Conservation (phyloP, 1,140 invertebrate species). For the Ooceraea biroi region DNA sequence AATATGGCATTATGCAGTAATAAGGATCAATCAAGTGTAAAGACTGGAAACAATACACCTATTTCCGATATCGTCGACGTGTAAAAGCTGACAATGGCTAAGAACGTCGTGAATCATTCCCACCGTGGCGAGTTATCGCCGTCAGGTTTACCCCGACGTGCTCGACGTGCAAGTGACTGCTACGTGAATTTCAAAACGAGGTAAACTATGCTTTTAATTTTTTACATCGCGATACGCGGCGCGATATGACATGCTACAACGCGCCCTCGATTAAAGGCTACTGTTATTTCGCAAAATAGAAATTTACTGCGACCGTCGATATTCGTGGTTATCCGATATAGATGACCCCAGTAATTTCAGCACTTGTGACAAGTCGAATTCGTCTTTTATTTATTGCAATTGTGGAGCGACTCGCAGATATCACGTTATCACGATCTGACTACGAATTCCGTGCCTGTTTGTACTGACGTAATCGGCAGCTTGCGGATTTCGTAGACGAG, state of each 20-base stretch:
- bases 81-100: constrained; percentile 6
- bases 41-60: neutral
- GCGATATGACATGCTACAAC: no score
- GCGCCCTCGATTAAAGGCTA: no score
- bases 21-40: constrained; percentile 3
- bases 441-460: neutral
- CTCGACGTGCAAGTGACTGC: no score
- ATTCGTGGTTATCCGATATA: neutral
- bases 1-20: neutral
- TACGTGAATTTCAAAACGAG: no score
- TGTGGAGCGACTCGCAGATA: neutral
- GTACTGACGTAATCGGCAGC: neutral
- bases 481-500: constrained; percentile 1
- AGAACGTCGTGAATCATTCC: neutral
- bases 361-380: neutral
- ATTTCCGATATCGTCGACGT: neutral
- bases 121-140: neutral
- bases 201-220: constrained; percentile 30
- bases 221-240: neutral
- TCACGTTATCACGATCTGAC: neutral
- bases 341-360: neutral
- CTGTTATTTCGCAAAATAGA: no score
- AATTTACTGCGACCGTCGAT: neutral
- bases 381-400: neutral
- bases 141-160: no score